phyloP scores from a whole-genome alignment of 1,140 invertebrate genomes.

The Meteorus sp. region DNA sequence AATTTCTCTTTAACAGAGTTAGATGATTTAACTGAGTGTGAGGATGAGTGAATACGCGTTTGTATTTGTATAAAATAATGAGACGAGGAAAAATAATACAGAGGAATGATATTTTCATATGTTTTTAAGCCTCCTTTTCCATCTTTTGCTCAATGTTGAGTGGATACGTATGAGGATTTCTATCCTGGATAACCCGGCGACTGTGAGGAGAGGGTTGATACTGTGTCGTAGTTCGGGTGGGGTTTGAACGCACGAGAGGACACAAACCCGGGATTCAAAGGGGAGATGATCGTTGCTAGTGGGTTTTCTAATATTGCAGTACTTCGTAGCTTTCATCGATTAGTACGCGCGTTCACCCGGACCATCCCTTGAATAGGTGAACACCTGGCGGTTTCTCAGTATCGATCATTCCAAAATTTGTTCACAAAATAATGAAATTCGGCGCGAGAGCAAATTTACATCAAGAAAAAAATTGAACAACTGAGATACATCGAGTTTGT shows the following conservation, averaged over 20 bases:
- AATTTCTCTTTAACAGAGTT: too few relatives aligned
- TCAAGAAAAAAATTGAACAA: neutral
- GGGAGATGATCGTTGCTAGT: constrained; percentile 39
- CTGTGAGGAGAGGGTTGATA: constrained; percentile 7
- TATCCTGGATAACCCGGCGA: too few relatives aligned
- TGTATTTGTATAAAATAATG: too few relatives aligned
- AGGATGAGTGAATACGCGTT: too few relatives aligned
- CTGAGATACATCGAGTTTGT: too few relatives aligned
- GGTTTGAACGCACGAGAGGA: constrained; percentile 18
- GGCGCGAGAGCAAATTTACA: neutral
- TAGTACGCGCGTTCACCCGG: constrained; percentile 21
- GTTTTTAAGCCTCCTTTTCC: too few relatives aligned
- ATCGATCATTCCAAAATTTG: neutral
- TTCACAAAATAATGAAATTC: too few relatives aligned
- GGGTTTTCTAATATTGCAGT: constrained; percentile 34
- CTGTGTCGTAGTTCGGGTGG: neutral
- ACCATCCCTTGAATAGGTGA: neutral
- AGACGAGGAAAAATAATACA: too few relatives aligned
- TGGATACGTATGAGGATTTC: too few relatives aligned
- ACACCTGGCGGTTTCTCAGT: constrained; percentile 2
- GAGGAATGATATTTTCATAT: too few relatives aligned
- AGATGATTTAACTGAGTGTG: too few relatives aligned
- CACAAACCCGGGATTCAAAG: constrained; percentile 21
- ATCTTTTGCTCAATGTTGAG: too few relatives aligned
- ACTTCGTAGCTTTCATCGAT: constrained; percentile 38